Base-by-base conservation (phyloP, 2,113 vertebrate species). In the Brachirus orientalis region DNA sequence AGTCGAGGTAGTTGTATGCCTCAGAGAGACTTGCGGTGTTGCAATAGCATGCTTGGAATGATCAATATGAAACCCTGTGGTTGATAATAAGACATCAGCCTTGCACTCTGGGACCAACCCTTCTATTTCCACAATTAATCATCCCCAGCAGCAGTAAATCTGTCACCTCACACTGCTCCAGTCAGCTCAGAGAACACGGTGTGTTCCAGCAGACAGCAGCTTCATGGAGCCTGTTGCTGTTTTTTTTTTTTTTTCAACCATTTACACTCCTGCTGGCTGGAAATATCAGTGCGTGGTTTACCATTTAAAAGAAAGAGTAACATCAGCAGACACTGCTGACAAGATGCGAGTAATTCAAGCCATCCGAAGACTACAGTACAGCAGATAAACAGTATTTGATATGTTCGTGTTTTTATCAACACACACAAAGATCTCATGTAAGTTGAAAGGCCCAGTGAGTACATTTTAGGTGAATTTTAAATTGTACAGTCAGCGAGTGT, bases 41-140 rank as follows among this genome's bases (percentile, higher is more conserved):
- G 7, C 16, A 8, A 45, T n/a, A 1, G 35, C 12, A 6, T 10
- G 9, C 59, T 48, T 5, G 0, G 7, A 37, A 4, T 45, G 63
- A 72, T 70, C 65, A 62, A 75, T 50, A 61, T 16, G 35, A 63
- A 63, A 38, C 28, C 38, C 45, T 20, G 37, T 17, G 53, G 19
- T 36, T 43, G 13, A 59, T 70, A 73, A 76, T 50, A 45, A 74
- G 47, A 57, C 1, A 14, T 18, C n/a, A 2, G 63, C 58, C 28
- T 44, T n/a, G 50, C 13, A 36, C 45, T 43, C 12, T 6, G 20
- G 18, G 40, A 56, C 61, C 35, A 33, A 37, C 58, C 20, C 16
- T 38, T 47, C 33, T 43, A 69, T 63, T 60, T 59, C 19, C 69
- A 60, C 56, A 54, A 69, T 67, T 46, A 75, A 53, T 62, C 28